Evolutionary conservation across 1,140 invertebrate genomes (phyloP).

Genomic region (Drosophila pseudoananassae): DNA sequence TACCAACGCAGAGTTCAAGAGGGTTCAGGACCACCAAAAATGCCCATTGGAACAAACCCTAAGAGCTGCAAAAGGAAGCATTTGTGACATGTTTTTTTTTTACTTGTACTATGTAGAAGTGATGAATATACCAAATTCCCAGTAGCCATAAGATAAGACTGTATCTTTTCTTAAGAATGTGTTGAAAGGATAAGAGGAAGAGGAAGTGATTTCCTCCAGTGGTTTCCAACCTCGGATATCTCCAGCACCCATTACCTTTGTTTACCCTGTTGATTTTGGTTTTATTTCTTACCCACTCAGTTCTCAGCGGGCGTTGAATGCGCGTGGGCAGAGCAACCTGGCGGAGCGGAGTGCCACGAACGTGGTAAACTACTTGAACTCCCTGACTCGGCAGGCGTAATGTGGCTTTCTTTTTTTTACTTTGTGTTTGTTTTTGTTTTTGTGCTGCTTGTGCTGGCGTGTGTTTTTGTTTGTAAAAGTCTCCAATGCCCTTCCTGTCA

Average conservation of each 20-base stretch:
- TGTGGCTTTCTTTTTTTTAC: constrained; percentile 58
- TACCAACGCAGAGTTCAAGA: not conserved
- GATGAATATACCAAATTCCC: not conserved
- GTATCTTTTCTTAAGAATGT: not conserved
- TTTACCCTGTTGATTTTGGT: constrained; percentile 29
- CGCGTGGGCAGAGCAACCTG: constrained; percentile 52
- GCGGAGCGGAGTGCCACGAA: constrained; percentile 59
- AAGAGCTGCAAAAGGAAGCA: not conserved
- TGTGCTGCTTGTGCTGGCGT: constrained; percentile 33
- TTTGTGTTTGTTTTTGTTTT: constrained; percentile 29
- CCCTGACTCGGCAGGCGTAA: constrained; percentile 82
- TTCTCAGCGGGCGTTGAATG: constrained; percentile 54
- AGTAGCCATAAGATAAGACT: not conserved
- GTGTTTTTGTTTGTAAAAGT: constrained; percentile 25
- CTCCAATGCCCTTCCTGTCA: constrained; percentile 8
- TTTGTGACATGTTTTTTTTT: constrained; percentile 14
- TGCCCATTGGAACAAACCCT: not conserved
- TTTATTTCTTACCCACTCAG: constrained; percentile 51
- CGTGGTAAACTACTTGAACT: constrained; percentile 49
- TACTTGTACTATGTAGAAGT: not conserved
- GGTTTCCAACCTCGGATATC: constrained; percentile 35
- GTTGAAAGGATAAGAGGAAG: no score
- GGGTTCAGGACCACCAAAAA: constrained; percentile 2
- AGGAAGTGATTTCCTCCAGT: not conserved
- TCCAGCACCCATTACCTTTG: not conserved